These are phyloP conservation scores for Sesia apiformis DNA, from an alignment of 2,888 invertebrate species.

Conservation along the genomic window DNA sequence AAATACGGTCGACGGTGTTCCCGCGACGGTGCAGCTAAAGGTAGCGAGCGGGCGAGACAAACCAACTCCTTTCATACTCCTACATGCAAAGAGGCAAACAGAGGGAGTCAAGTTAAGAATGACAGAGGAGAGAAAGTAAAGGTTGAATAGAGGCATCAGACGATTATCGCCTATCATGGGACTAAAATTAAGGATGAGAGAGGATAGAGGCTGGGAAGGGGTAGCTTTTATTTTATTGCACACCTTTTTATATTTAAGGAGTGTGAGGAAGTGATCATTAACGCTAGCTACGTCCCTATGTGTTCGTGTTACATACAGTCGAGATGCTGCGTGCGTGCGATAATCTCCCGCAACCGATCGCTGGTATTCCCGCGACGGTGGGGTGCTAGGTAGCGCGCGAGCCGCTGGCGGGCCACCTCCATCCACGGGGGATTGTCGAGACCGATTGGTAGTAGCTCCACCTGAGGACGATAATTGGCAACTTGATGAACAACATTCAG, in stretches of 20 bases:
- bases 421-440: slow-evolving; percentile 22
- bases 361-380: slow-evolving; percentile 27
- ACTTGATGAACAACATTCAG: too few relatives aligned
- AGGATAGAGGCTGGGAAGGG: too few relatives aligned
- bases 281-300: background rate
- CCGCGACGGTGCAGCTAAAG: slow-evolving; percentile 38
- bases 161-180: too few relatives aligned
- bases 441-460: slow-evolving; percentile 35
- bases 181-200: too few relatives aligned
- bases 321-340: slow-evolving; percentile 21
- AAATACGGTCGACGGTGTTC: slow-evolving; percentile 31
- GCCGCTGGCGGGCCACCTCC: slow-evolving; percentile 24
- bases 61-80: too few relatives aligned
- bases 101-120: too few relatives aligned
- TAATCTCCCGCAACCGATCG: background rate
- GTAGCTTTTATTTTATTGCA: too few relatives aligned
- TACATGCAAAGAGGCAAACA: too few relatives aligned
- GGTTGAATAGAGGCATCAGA: too few relatives aligned
- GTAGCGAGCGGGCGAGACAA: slow-evolving; percentile 27
- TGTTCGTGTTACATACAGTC: slow-evolving; percentile 24
- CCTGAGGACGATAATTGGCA: slow-evolving; percentile 17
- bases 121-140: too few relatives aligned
- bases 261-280: too few relatives aligned
- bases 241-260: too few relatives aligned
- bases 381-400: slow-evolving; percentile 9